Conservation (phyloP, 2,888 invertebrate species). For the Brachycybe producta region DNA sequence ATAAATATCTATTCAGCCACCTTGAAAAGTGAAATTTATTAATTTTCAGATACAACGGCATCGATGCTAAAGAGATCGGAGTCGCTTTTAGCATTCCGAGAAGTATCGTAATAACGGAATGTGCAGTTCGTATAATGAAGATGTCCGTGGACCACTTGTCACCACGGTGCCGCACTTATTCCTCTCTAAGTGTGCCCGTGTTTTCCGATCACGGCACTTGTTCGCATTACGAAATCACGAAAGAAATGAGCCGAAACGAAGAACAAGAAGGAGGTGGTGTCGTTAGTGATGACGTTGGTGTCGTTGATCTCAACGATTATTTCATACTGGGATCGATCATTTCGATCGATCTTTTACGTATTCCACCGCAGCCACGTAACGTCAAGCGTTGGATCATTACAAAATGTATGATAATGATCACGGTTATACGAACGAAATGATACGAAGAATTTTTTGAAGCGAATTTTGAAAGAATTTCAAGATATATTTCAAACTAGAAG, state of each 20-base stretch:
- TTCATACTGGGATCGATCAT: neutral
- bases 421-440: too few species aligned
- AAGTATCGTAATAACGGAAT: neutral
- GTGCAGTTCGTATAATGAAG: neutral
- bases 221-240: too few species aligned
- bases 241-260: too few species aligned
- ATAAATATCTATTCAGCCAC: too few species aligned
- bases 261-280: neutral
- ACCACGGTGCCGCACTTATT: neutral
- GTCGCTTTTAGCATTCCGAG: neutral
- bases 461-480: too few species aligned
- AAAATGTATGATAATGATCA: too few species aligned
- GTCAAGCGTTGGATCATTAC: neutral
- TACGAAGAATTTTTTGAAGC: neutral
- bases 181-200: neutral
- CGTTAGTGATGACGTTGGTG: neutral
- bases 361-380: neutral
- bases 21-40: neutral
- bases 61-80: neutral
- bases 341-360: neutral
- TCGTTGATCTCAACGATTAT: neutral
- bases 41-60: conserved; percentile 1
- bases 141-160: neutral
- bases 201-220: neutral
- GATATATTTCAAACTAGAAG: too few species aligned